A percentile compares a stretch with the other conserved stretches of the same genome.
Conservation (phyloP, 2,797 vertebrate species). For the Meda fulgida region DNA sequence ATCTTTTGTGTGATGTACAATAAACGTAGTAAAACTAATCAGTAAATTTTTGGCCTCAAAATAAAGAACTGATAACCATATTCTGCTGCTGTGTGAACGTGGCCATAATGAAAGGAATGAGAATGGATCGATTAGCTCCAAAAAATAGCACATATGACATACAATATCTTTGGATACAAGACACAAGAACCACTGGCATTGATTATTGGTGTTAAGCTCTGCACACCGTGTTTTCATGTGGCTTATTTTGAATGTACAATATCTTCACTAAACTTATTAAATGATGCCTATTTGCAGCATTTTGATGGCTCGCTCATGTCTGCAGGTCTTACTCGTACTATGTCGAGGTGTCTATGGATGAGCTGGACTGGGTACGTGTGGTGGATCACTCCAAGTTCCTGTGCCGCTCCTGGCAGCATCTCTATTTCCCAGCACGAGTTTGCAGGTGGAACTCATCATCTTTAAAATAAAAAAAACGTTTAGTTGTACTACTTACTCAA, state of each 20-base stretch:
- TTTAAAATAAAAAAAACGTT: not conserved
- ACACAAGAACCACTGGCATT: not conserved
- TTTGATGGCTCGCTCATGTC: not conserved
- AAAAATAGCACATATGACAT: not conserved
- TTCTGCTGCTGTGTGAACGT: no score
- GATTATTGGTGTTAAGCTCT: not conserved
- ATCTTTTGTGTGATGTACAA: no score
- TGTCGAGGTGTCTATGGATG: constrained; percentile 98
- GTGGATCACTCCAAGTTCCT: constrained; percentile 93
- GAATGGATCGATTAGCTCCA: not conserved
- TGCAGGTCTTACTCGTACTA: constrained; percentile 96
- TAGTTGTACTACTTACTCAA: not conserved
- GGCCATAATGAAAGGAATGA: not conserved
- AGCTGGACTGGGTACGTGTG: constrained; percentile 96
- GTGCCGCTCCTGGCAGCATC: constrained; percentile 97
- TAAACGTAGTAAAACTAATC: no score
- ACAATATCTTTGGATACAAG: not conserved
- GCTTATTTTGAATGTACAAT: not conserved
- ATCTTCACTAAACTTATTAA: not conserved
- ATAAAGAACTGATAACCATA: no score
- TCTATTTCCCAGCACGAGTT: constrained; percentile 91
- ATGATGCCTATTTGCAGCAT: not conserved
- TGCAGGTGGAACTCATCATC: constrained; percentile 82
- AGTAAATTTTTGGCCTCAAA: no score
- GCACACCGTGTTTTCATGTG: not conserved